These are phyloP conservation scores for Chamaetylas fuelleborni DNA, from an alignment of 2,113 vertebrate genomes.

Conservation along the genomic window DNA sequence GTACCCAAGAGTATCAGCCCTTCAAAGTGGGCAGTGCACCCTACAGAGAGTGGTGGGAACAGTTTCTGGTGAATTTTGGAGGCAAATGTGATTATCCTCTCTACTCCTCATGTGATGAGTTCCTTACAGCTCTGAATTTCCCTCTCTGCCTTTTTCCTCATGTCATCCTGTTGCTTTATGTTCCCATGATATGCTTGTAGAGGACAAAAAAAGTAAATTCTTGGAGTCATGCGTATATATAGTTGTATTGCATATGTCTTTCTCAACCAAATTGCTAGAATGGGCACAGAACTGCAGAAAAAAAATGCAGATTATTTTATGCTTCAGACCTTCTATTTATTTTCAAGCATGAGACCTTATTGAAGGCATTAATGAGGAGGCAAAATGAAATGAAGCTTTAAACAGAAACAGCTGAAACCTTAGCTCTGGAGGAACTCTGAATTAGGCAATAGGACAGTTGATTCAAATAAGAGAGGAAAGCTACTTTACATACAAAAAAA, in stretches of 20 bases:
- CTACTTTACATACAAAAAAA: background rate
- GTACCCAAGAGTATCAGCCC: background rate
- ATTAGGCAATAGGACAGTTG: background rate
- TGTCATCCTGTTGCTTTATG: background rate
- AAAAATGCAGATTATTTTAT: background rate
- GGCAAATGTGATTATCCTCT: background rate
- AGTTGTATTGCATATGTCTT: background rate
- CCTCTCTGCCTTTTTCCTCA: background rate
- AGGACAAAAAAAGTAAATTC: background rate
- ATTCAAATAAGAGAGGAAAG: background rate
- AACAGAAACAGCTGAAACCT: slow-evolving; percentile 45
- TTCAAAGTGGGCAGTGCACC: background rate
- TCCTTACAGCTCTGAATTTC: background rate
- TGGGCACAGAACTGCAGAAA: background rate
- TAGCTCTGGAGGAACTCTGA: background rate
- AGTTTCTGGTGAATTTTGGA: background rate
- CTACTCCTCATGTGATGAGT: background rate
- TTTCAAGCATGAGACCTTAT: background rate
- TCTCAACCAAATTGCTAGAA: background rate
- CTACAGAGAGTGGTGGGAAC: background rate
- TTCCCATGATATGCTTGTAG: background rate
- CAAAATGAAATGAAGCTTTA: slow-evolving; percentile 34
- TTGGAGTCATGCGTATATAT: fast-evolving
- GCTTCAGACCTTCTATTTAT: slow-evolving; percentile 5
- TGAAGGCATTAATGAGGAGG: slow-evolving; percentile 31